Conservation (phyloP, 2,888 invertebrate genomes). For the Meiosimyza decipiens region DNA sequence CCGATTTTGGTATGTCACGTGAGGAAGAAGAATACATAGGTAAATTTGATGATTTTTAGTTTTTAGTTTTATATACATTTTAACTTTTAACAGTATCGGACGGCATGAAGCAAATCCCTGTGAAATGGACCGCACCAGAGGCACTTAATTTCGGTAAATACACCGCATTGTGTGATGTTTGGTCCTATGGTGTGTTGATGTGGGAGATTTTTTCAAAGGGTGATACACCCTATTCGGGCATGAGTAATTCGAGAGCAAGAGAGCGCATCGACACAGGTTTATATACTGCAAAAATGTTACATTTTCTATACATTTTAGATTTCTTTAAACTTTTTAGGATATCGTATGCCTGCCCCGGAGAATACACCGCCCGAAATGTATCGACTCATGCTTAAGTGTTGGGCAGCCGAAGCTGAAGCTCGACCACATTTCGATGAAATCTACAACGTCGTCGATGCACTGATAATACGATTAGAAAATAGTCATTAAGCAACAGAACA, state of each 20-base stretch:
- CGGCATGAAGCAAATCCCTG: slow-evolving; percentile 98
- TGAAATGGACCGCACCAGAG: slow-evolving; percentile 98
- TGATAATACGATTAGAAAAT: slow-evolving; percentile 66
- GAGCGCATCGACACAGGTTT: slow-evolving; percentile 93
- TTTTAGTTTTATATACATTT: neutral
- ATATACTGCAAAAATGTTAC: neutral
- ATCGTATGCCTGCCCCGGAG: slow-evolving; percentile 92
- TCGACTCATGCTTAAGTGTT: slow-evolving; percentile 89
- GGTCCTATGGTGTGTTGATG: slow-evolving; percentile 95
- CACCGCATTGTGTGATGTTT: slow-evolving; percentile 94
- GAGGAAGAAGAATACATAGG: slow-evolving; percentile 95
- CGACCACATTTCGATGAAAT: slow-evolving; percentile 94
- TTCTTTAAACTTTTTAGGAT: slow-evolving; percentile 72
- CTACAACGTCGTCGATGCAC: slow-evolving; percentile 79
- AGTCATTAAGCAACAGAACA: slow-evolving; percentile 47
- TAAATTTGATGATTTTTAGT: slow-evolving; percentile 41
- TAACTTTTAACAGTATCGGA: slow-evolving; percentile 77
- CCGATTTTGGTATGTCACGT: slow-evolving; percentile 97
- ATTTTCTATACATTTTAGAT: neutral
- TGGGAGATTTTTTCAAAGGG: slow-evolving; percentile 98
- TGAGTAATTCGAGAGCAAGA: slow-evolving; percentile 92
- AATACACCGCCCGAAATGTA: slow-evolving; percentile 90
- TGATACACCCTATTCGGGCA: slow-evolving; percentile 91
- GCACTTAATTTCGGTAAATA: slow-evolving; percentile 97
- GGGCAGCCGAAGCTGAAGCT: slow-evolving; percentile 93